phyloP scores from a whole-genome alignment of 2,888 invertebrate genomes.

The Syrphus vitripennis region DNA sequence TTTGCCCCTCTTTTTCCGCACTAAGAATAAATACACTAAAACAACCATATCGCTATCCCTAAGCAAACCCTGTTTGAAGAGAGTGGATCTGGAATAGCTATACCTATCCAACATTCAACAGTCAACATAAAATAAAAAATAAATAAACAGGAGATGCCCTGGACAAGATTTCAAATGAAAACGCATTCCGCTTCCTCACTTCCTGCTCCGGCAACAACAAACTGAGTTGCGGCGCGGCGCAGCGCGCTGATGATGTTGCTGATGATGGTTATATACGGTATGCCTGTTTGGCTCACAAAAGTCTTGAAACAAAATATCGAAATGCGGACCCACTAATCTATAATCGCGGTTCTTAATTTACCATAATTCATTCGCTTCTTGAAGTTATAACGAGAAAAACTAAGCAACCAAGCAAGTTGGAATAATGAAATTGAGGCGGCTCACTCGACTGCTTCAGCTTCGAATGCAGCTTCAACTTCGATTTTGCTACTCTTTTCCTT shows the following conservation, averaged over 20 bases:
- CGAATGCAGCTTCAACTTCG: background rate
- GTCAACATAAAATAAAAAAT: background rate
- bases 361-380: slow-evolving; percentile 71
- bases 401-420: slow-evolving; percentile 40
- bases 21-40: slow-evolving; percentile 36
- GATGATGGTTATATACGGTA: background rate
- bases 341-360: slow-evolving; percentile 71
- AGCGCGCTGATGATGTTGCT: slow-evolving; percentile 39
- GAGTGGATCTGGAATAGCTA: slow-evolving; percentile 11
- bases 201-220: slow-evolving; percentile 36
- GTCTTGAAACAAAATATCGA: slow-evolving; percentile 70
- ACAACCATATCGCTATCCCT: background rate
- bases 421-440: slow-evolving; percentile 48
- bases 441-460: slow-evolving; percentile 5
- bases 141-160: slow-evolving; percentile 56
- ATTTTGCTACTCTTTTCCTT: slow-evolving; percentile 4
- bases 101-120: slow-evolving; percentile 11
- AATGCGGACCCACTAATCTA: slow-evolving; percentile 70
- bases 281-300: slow-evolving; percentile 6
- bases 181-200: slow-evolving; percentile 67
- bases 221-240: too few relatives aligned
- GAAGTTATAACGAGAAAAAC: slow-evolving; percentile 67
- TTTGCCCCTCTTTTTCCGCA: slow-evolving; percentile 25
- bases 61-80: slow-evolving; percentile 15
- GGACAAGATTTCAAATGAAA: slow-evolving; percentile 70